A percentile compares a stretch with the other conserved stretches of the same genome.
Evolutionary conservation across 2,113 vertebrate genomes (phyloP).

Genomic region (Urocolius indicus): DNA sequence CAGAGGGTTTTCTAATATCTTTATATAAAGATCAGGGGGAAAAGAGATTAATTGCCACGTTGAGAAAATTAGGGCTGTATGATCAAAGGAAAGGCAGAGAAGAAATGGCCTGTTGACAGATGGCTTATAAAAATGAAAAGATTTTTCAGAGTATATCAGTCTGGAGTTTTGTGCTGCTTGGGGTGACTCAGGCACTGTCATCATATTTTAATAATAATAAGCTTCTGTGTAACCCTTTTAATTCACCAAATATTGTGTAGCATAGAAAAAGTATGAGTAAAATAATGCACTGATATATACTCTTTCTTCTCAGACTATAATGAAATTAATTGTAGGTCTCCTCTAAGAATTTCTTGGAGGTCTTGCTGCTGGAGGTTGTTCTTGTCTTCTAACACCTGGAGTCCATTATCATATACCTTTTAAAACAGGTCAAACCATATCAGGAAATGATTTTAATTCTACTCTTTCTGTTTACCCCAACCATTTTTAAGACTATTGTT

Average conservation of each 20-base stretch:
- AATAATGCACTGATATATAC: neutral
- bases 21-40: neutral
- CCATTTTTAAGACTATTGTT: neutral
- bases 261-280: neutral
- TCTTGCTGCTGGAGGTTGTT: neutral
- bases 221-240: neutral
- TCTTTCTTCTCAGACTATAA: neutral
- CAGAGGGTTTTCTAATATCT: constrained; percentile 29
- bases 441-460: neutral
- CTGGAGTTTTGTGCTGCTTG: constrained; percentile 25
- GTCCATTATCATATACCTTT: neutral
- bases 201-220: constrained; percentile 47
- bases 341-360: neutral
- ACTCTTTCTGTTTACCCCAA: neutral
- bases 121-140: constrained; percentile 48
- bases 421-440: neutral
- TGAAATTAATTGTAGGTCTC: constrained; percentile 16
- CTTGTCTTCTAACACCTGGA: neutral
- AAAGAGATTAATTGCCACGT: constrained; percentile 39
- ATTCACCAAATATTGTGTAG: neutral
- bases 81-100: constrained; percentile 39
- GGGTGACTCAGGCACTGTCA: neutral
- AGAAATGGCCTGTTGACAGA: constrained; percentile 56
- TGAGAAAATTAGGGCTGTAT: constrained; percentile 46
- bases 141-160: constrained; percentile 4